A percentile compares a stretch with the other conserved stretches of the same genome.
phyloP scores from a whole-genome alignment of 2,888 invertebrate species.

The Epinotia brunnichana region DNA sequence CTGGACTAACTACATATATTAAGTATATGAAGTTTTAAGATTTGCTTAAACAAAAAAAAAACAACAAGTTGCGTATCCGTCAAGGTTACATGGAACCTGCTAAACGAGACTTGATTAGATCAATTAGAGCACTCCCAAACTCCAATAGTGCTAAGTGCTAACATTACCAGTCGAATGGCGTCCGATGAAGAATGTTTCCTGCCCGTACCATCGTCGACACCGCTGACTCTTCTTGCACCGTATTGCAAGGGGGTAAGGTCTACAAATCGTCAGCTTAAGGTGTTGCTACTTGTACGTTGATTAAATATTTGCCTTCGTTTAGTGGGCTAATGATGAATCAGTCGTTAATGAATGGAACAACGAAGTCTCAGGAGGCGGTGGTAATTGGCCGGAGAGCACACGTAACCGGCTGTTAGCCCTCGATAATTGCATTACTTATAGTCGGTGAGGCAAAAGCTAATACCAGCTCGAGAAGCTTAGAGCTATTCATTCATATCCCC shows the following conservation, averaged over 20 bases:
- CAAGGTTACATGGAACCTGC: neutral
- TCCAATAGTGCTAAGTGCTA: neutral
- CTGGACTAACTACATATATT: neutral
- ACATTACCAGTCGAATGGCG: neutral
- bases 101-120: conserved; percentile 12
- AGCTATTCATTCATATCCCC: no score
- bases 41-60: neutral
- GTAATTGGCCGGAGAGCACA: conserved; percentile 12
- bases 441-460: neutral
- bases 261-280: neutral
- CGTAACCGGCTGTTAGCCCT: conserved; percentile 9
- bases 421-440: conserved; percentile 17
- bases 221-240: neutral
- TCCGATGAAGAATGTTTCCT: conserved; percentile 26
- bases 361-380: conserved; percentile 27
- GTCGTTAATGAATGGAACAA: conserved; percentile 37
- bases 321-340: conserved; percentile 18
- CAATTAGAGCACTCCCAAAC: conserved; percentile 1
- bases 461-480: no score
- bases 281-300: conserved; percentile 4
- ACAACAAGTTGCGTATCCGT: neutral
- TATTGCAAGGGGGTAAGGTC: neutral
- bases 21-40: neutral
- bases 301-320: conserved; percentile 30
- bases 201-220: neutral